phyloP scores from a whole-genome alignment of 2,113 vertebrate genomes.

The Misgurnus anguillicaudatus region DNA sequence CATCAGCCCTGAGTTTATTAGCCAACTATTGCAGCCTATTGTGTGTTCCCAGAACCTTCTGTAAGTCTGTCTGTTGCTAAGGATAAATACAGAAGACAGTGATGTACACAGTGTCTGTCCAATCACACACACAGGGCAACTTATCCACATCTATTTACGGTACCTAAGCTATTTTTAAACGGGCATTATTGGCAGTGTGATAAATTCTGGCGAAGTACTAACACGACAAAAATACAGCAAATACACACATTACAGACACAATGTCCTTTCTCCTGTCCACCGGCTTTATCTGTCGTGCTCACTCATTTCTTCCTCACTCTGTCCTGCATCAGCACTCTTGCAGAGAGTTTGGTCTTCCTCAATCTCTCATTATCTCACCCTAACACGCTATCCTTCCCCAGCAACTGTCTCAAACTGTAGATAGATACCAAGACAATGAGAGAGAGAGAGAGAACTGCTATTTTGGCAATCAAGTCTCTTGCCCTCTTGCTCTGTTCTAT shows the following conservation, averaged over 20 bases:
- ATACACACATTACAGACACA: conserved; percentile 23
- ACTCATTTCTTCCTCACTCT: conserved; percentile 11
- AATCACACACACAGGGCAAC: conserved; percentile 5
- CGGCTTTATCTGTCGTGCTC: neutral
- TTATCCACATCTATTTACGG: conserved; percentile 29
- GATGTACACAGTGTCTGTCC: conserved; percentile 13
- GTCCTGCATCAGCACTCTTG: conserved; percentile 31
- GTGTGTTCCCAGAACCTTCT: conserved; percentile 26
- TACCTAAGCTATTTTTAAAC: conserved; percentile 38
- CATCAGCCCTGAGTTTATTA: conserved; percentile 18
- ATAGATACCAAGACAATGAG: conserved; percentile 14
- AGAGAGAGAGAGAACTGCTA: neutral
- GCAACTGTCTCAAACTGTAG: conserved; percentile 36
- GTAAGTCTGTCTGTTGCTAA: conserved; percentile 29
- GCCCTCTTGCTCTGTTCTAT: conserved; percentile 33
- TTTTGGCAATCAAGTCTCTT: conserved; percentile 27
- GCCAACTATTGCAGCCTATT: conserved; percentile 23
- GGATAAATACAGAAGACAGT: conserved; percentile 35
- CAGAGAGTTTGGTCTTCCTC: conserved; percentile 27
- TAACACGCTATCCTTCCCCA: conserved; percentile 26
- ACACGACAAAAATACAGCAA: conserved; percentile 39
- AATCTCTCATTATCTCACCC: conserved; percentile 17
- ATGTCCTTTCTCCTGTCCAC: conserved; percentile 13
- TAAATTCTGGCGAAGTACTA: conserved; percentile 45
- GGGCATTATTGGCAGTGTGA: conserved; percentile 50